Base-by-base conservation (phyloP, 2,888 invertebrate genomes). In the Lottia gigantea region DNA sequence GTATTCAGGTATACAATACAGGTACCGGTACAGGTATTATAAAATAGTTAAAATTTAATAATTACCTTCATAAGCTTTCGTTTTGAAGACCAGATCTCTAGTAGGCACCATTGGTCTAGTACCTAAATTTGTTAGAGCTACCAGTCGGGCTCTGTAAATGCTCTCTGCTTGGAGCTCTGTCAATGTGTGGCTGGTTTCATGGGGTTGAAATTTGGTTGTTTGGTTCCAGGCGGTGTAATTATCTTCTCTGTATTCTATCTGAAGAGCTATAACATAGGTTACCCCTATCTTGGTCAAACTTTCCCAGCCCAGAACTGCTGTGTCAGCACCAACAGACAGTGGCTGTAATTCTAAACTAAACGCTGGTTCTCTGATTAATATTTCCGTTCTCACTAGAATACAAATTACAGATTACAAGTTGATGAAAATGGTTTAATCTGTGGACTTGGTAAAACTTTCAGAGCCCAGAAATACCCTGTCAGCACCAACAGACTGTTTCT, bases 261-360 rank as follows among this genome's bases (percentile, higher is more conserved):
- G 19, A n/a, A 76, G 49, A 2, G 73, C 74, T 3, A 70, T 73
- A 64, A 76, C 67, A 62, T 73, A 67, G 14, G 61, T 64, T 2
- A 64, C 67, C 7, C 55, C 47, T 1, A 61, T 25, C n/a, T 64
- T 49, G 26, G 40, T 62, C 25, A 71, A 66, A 6, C 63, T 46
- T 11, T 69, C 49, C 76, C 76, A 76, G 15, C 61, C 64, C 40
- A 76, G 46, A 4, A 49, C 31, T 3, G 67, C 73, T 11, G 71
- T 70, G 40, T 64, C 64, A 23, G 69, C 46, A 19, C 64, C 49
- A 23, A 63, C 49, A 16, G 69, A 69, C 16, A 69, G 11, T 12
- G 55, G 55, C 14, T 19, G 23, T 55, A 55, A 0, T 7, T 55
- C 55, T 55, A 55, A 19, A 3, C 55, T 55, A 23, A 55, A 55